Evolutionary conservation across 2,113 vertebrate genomes (phyloP).

Genomic region (Cephalopholis sonnerati): DNA sequence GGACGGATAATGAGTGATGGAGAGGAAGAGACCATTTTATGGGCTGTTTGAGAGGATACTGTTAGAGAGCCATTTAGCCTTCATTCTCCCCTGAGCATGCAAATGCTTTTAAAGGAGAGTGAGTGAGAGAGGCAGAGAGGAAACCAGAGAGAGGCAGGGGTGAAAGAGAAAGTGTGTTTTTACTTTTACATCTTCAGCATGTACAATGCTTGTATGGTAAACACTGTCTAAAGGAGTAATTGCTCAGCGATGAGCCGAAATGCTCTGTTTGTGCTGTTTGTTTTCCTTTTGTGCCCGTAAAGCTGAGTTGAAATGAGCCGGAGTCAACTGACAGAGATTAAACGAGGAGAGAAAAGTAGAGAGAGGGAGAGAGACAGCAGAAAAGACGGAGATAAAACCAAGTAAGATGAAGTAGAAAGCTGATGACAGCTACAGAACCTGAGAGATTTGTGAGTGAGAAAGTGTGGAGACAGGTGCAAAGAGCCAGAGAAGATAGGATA

Average conservation of each 20-base stretch:
- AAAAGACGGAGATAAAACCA: neutral
- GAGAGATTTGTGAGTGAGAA: constrained; percentile 43
- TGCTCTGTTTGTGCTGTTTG: neutral
- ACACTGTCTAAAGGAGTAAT: constrained; percentile 18
- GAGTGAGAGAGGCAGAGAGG: neutral
- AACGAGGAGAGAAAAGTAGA: neutral
- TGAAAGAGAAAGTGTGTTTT: constrained; percentile 10
- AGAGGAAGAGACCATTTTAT: constrained; percentile 54
- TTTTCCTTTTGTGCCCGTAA: constrained; percentile 17
- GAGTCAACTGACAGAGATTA: constrained; percentile 25
- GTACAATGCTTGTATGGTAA: constrained; percentile 15
- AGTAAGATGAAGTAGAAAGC: constrained; percentile 1
- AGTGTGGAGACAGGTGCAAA: constrained; percentile 46
- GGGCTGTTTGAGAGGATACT: constrained; percentile 51
- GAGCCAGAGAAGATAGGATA: constrained; percentile 21
- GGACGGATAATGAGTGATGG: constrained; percentile 55
- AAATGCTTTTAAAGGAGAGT: constrained; percentile 68
- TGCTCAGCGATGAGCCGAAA: constrained; percentile 19
- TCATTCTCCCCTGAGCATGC: constrained; percentile 60
- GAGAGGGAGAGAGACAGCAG: neutral
- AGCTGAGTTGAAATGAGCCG: constrained; percentile 22
- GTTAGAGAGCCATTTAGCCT: constrained; percentile 63
- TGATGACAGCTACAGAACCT: constrained; percentile 32
- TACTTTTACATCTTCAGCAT: constrained; percentile 25
- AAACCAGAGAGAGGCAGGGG: neutral